phyloP scores from a whole-genome alignment of 2,797 vertebrate species.

The Hephaestus fuliginosus region DNA sequence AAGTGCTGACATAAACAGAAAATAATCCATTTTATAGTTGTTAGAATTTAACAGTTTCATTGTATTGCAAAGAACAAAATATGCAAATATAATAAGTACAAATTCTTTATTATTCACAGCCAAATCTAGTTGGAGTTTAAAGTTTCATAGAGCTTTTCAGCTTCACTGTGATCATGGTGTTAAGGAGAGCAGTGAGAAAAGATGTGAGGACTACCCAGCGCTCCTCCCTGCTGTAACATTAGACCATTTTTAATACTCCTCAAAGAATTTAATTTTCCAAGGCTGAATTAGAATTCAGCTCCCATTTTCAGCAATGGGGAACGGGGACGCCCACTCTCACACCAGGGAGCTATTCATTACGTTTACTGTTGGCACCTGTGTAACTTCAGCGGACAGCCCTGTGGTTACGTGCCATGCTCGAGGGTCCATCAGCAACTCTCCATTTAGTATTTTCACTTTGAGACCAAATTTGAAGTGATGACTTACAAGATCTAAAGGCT shows the following conservation, averaged over 20 bases:
- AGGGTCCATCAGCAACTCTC: slow-evolving; percentile 55
- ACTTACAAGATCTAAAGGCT: slow-evolving; percentile 48
- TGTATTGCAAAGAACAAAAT: not conserved
- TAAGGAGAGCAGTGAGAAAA: slow-evolving; percentile 25
- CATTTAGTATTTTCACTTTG: slow-evolving; percentile 62
- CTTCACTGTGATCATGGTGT: slow-evolving; percentile 12
- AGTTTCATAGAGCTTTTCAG: slow-evolving; percentile 14
- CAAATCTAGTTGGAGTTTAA: not conserved
- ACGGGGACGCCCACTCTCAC: slow-evolving; percentile 35
- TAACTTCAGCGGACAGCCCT: slow-evolving; percentile 60
- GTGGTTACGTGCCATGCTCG: slow-evolving; percentile 59
- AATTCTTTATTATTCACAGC: slow-evolving; percentile 16
- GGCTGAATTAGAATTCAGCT: slow-evolving; percentile 61
- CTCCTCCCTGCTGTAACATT: slow-evolving; percentile 21
- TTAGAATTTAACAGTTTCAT: not conserved
- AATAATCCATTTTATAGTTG: not conserved
- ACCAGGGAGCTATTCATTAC: slow-evolving; percentile 70
- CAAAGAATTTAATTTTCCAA: slow-evolving; percentile 51
- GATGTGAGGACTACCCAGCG: slow-evolving; percentile 6
- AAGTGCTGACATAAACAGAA: not conserved
- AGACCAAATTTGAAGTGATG: slow-evolving; percentile 60
- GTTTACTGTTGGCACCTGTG: slow-evolving; percentile 68
- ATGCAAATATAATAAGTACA: not conserved
- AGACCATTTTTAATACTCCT: slow-evolving; percentile 47
- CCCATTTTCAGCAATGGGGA: slow-evolving; percentile 47